These are phyloP conservation scores for Cephus spinipes DNA, from an alignment of 2,888 invertebrate genomes.

Conservation along the genomic window DNA sequence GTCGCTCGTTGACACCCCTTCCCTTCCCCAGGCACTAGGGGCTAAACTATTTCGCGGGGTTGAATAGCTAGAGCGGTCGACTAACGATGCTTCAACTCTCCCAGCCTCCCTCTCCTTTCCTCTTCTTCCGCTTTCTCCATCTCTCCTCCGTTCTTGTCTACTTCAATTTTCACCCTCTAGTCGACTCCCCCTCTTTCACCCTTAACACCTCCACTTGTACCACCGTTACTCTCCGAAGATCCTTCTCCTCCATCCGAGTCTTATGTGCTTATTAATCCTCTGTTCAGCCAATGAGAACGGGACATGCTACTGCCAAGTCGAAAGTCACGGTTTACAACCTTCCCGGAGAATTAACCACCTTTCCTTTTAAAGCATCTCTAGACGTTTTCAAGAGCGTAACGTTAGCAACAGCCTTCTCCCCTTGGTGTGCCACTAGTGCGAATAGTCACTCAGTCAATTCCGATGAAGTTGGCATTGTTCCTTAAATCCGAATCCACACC, in stretches of 20 bases:
- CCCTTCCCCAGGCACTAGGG: constrained; percentile 21
- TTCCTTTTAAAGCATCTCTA: constrained; percentile 11
- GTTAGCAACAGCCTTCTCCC: background rate
- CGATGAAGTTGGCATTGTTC: background rate
- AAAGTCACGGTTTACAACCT: constrained; percentile 9
- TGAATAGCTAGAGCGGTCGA: constrained; percentile 42
- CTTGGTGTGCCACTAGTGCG: background rate
- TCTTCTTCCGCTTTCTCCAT: background rate
- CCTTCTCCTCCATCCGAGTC: constrained; percentile 24
- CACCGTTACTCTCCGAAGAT: background rate
- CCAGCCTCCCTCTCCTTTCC: background rate
- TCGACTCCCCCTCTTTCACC: constrained; percentile 12
- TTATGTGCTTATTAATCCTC: constrained; percentile 47
- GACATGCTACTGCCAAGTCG: background rate
- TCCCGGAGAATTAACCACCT: constrained; percentile 10
- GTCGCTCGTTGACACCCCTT: constrained; percentile 30
- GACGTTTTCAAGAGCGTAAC: background rate
- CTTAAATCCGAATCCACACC: background rate
- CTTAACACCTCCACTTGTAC: background rate
- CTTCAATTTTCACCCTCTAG: background rate
- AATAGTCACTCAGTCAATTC: background rate
- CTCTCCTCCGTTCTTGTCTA: background rate
- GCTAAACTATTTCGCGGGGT: constrained; percentile 47
- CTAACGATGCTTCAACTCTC: constrained; percentile 47
- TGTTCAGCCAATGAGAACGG: background rate